phyloP scores from a whole-genome alignment of 2,797 vertebrate species.

The Spondyliosoma cantharus region DNA sequence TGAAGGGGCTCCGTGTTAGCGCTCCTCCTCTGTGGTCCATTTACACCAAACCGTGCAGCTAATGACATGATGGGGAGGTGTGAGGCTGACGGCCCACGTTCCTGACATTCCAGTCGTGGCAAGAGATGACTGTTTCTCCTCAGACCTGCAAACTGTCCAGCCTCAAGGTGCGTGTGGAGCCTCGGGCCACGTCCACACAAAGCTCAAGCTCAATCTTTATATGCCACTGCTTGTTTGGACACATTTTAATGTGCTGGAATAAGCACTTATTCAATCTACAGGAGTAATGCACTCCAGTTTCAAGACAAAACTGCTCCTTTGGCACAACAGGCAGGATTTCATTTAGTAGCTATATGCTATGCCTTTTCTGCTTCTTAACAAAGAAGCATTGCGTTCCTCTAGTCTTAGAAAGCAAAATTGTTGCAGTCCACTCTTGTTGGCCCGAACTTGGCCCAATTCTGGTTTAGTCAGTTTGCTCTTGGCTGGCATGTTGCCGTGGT shows the following conservation, averaged over 20 bases:
- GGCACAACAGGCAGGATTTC: neutral
- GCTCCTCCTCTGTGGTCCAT: conserved; percentile 26
- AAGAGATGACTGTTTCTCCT: conserved; percentile 27
- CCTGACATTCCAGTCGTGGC: conserved; percentile 58
- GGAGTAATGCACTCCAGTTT: too few relatives aligned
- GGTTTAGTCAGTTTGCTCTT: too few relatives aligned
- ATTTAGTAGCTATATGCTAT: too few relatives aligned
- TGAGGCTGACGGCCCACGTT: conserved; percentile 52
- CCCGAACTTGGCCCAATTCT: too few relatives aligned
- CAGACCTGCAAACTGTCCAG: conserved; percentile 11
- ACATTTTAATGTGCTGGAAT: too few relatives aligned
- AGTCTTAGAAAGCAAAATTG: too few relatives aligned
- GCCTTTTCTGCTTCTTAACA: neutral
- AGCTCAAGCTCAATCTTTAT: neutral
- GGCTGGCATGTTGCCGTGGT: too few relatives aligned
- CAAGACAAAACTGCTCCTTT: neutral
- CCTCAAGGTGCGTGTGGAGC: conserved; percentile 4
- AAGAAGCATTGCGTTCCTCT: too few relatives aligned
- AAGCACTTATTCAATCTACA: too few relatives aligned
- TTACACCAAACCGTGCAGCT: conserved; percentile 26
- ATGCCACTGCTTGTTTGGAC: neutral
- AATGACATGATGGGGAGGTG: conserved; percentile 50
- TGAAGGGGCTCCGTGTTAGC: conserved; percentile 11
- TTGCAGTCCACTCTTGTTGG: too few relatives aligned
- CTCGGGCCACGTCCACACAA: neutral